phyloP scores from a whole-genome alignment of 2,797 vertebrate species.

The Rhabdophis nuchalis region DNA sequence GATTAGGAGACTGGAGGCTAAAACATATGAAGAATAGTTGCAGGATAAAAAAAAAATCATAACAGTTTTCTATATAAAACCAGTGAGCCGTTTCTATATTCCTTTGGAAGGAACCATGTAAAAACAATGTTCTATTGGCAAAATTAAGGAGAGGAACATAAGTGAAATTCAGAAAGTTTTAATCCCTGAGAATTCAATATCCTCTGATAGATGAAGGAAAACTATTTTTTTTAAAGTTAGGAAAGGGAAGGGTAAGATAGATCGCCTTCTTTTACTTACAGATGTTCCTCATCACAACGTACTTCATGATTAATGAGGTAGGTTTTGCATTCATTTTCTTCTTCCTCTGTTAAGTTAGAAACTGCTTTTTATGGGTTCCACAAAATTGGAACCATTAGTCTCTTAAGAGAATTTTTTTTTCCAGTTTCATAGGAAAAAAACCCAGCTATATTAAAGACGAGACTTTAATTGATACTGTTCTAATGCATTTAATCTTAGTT shows the following conservation, averaged over 20 bases:
- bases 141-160: neutral
- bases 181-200: neutral
- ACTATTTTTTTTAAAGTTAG: neutral
- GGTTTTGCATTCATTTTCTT: neutral
- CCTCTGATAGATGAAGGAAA: neutral
- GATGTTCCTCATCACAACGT: neutral
- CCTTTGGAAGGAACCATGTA: neutral
- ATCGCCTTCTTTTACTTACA: neutral
- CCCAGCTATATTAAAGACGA: conserved; percentile 36
- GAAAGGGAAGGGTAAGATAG: too few relatives aligned
- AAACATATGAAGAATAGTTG: too few relatives aligned
- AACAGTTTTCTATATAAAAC: neutral
- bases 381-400: conserved; percentile 7
- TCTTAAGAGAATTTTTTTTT: conserved; percentile 28
- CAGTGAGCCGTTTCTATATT: neutral
- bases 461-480: conserved; percentile 38
- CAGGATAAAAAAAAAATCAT: too few relatives aligned
- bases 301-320: neutral
- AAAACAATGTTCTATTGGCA: neutral
- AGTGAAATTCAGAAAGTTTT: neutral
- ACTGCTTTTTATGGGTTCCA: neutral
- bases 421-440: conserved; percentile 26
- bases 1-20: too few relatives aligned
- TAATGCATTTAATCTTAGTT: conserved; percentile 7
- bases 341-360: neutral